Conservation (phyloP, 2,113 vertebrate species). For the Agapornis roseicollis region DNA sequence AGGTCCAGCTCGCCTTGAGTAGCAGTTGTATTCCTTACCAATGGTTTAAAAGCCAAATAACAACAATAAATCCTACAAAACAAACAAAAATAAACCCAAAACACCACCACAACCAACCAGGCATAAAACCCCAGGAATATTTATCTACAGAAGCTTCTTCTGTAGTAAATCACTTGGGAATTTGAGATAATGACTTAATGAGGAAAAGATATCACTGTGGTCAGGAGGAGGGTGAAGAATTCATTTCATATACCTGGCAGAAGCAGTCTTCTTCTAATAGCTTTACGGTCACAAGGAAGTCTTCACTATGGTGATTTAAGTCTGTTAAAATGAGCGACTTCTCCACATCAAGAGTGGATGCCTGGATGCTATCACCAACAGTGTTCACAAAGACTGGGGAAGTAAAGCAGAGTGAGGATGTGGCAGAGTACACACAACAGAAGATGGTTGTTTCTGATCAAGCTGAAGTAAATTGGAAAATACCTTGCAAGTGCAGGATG, state of each 20-base stretch:
- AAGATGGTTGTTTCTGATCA: neutral
- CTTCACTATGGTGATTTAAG: neutral
- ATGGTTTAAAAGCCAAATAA: neutral
- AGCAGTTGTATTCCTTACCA: neutral
- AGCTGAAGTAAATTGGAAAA: neutral
- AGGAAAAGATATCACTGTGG: neutral
- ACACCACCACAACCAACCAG: neutral
- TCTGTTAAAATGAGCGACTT: neutral
- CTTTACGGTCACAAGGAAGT: neutral
- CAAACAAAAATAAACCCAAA: neutral
- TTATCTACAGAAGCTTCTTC: neutral
- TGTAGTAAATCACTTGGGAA: neutral
- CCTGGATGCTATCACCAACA: neutral
- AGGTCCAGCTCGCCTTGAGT: neutral
- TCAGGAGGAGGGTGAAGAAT: neutral
- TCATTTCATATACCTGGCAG: neutral
- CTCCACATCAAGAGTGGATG: neutral
- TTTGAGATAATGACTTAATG: neutral
- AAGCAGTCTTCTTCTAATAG: neutral
- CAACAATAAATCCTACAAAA: neutral
- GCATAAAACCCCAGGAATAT: neutral
- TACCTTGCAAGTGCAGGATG: neutral
- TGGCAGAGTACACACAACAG: neutral
- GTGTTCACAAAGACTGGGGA: neutral
- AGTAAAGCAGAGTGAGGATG: neutral